A percentile compares a stretch with the other conserved stretches of the same genome.
phyloP scores from a whole-genome alignment of 2,888 invertebrate species.

The Laothoe populi region DNA sequence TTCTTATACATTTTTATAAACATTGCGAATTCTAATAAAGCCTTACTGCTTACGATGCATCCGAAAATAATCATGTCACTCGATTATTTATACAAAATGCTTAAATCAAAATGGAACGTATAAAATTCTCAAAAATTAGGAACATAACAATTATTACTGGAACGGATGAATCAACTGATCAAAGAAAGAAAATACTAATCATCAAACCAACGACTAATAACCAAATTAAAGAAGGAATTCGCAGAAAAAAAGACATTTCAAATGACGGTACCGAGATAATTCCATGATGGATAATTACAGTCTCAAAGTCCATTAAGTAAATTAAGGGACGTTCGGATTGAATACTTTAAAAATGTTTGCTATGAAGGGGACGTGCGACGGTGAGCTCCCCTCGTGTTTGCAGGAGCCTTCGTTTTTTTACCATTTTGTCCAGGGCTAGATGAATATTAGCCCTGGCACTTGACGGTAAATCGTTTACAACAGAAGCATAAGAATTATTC shows the following conservation, averaged over 20 bases:
- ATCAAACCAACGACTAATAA: not conserved
- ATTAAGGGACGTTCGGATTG: slow-evolving; percentile 44
- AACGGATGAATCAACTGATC: too few relatives aligned
- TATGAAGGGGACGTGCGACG: slow-evolving; percentile 32
- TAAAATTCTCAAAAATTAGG: not conserved
- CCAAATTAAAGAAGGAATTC: slow-evolving; percentile 22
- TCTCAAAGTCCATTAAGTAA: slow-evolving; percentile 60
- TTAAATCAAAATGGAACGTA: too few relatives aligned
- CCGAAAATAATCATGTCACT: too few relatives aligned
- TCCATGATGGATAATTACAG: slow-evolving; percentile 58
- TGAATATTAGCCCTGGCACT: not conserved
- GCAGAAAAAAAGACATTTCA: slow-evolving; percentile 42
- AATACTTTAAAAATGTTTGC: slow-evolving; percentile 52
- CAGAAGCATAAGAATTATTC: too few relatives aligned
- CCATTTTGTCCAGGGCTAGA: slow-evolving; percentile 4
- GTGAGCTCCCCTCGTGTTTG: slow-evolving; percentile 31
- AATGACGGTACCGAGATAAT: slow-evolving; percentile 42
- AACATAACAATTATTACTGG: too few relatives aligned
- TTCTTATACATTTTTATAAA: too few relatives aligned
- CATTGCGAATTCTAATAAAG: too few relatives aligned
- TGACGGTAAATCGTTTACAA: too few relatives aligned
- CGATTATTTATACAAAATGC: too few relatives aligned
- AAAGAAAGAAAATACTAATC: too few relatives aligned
- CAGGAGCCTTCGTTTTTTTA: slow-evolving; percentile 5
- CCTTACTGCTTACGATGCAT: too few relatives aligned